Base-by-base conservation (phyloP, 1,140 invertebrate species). In the Drosophila erecta region DNA sequence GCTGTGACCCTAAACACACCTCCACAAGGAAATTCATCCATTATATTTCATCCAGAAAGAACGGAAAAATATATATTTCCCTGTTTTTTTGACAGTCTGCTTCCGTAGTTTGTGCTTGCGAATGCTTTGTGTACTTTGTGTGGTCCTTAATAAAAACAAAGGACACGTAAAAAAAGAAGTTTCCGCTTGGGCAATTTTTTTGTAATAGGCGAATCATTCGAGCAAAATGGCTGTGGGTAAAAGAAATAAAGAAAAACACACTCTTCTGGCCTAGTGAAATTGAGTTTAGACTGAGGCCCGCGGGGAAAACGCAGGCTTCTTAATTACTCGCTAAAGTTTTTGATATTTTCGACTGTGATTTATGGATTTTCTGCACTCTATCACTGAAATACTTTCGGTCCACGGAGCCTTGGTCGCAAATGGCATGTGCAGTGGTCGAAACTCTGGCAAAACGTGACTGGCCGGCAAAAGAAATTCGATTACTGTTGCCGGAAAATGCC, bases 261-360 rank as follows among this genome's bases (percentile, higher is more conserved):
- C 38, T 22, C 67, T 15, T 15, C 30, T 12, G 10, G 49, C 15
- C 33, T 56, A 74, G 62, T 73, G 70, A 69, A 74, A 75, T 75
- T 57, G 64, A 75, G 40, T 44, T 64, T 22, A 20, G 15, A 5
- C 35, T 12, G 8, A 1, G 30, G 20, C 3, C 24, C 11, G 22
- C 11, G 10, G 20, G 60, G 17, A 61, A 50, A 33, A 38, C 38
- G 51, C 60, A 22, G 60, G 60, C 57, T 72, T 59, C 61, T 72
- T 80, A 86, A 85, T 85, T 77, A 64, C 56, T 51, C 40, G 50
- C 61, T 60, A 81, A 59, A 75, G 73, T 62, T 75, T 56, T 51
- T 41, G 51, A 78, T 75, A 73, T 78, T 80, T 51, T 35, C 72
- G 57, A 73, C 47, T 69, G 44, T 65, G 72, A 57, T 65, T 49